Evolutionary conservation across 2,888 invertebrate genomes (phyloP).

Genomic region (Epiperipatus broadwayi): DNA sequence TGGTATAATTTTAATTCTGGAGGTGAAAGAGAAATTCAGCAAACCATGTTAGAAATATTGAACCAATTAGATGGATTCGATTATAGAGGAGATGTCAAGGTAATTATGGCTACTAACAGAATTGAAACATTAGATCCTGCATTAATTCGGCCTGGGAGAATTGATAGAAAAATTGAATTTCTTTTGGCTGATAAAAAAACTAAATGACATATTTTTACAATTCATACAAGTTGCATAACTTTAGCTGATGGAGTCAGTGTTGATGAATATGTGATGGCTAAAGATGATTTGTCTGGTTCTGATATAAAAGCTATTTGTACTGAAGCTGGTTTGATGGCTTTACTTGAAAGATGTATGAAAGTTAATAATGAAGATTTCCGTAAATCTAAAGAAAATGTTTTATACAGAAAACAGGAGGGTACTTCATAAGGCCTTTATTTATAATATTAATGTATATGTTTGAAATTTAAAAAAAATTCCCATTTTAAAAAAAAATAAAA

Average conservation of each 20-base stretch:
- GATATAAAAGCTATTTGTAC: constrained; percentile 39
- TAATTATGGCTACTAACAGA: constrained; percentile 27
- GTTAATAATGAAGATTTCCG: constrained; percentile 36
- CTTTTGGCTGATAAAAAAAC: constrained; percentile 37
- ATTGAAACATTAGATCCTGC: constrained; percentile 37
- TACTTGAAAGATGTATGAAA: constrained; percentile 36
- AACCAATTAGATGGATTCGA: constrained; percentile 37
- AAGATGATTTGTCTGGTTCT: constrained; percentile 36
- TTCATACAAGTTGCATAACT: constrained; percentile 36
- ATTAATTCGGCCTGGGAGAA: constrained; percentile 35
- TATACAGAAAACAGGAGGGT: constrained; percentile 36
- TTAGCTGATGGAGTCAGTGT: constrained; percentile 34
- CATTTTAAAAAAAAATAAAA: no score
- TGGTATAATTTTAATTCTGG: constrained; percentile 37
- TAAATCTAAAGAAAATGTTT: constrained; percentile 36
- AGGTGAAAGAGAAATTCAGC: constrained; percentile 36
- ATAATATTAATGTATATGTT: no score
- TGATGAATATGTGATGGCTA: constrained; percentile 35
- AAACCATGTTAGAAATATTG: constrained; percentile 36
- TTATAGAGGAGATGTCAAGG: constrained; percentile 36
- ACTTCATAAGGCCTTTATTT: constrained; percentile 36
- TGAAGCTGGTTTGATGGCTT: constrained; percentile 34
- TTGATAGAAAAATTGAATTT: constrained; percentile 37
- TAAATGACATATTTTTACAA: constrained; percentile 31
- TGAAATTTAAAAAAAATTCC: no score